Evolutionary conservation across 2,797 vertebrate genomes (phyloP).

Genomic region (Coccyzus lansbergi): DNA sequence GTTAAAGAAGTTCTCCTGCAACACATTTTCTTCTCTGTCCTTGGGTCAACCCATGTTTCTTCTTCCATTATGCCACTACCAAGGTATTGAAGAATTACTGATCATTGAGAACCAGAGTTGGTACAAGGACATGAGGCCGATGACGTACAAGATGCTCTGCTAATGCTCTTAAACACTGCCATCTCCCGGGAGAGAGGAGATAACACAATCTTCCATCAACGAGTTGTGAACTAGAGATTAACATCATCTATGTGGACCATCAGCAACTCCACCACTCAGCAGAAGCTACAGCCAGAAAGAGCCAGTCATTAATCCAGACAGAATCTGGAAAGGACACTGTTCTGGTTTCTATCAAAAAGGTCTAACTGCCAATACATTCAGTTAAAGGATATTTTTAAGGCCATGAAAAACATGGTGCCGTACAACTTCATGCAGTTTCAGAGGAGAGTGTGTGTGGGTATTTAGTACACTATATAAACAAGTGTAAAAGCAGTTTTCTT

Average conservation of each 20-base stretch:
- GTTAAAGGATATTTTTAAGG: neutral
- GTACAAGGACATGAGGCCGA: neutral
- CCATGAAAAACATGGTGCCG: neutral
- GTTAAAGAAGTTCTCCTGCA: neutral
- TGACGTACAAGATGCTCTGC: neutral
- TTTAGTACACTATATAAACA: neutral
- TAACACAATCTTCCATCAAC: neutral
- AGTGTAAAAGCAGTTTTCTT: neutral
- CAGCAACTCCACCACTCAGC: neutral
- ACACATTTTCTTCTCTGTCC: neutral
- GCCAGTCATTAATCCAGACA: neutral
- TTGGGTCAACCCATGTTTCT: neutral
- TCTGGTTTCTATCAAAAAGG: fast-evolving
- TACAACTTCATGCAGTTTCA: neutral
- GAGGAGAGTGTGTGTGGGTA: neutral
- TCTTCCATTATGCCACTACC: neutral
- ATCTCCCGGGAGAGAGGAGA: constrained; percentile 54
- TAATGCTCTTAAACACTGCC: constrained; percentile 69
- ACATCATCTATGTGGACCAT: neutral
- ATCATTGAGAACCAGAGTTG: neutral
- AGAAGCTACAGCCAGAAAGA: neutral
- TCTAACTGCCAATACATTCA: neutral
- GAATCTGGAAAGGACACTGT: neutral
- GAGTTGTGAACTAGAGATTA: neutral
- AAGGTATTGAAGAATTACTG: neutral